These are phyloP conservation scores for Bhutanitis thaidina DNA, from an alignment of 2,888 invertebrate genomes.

Conservation along the genomic window DNA sequence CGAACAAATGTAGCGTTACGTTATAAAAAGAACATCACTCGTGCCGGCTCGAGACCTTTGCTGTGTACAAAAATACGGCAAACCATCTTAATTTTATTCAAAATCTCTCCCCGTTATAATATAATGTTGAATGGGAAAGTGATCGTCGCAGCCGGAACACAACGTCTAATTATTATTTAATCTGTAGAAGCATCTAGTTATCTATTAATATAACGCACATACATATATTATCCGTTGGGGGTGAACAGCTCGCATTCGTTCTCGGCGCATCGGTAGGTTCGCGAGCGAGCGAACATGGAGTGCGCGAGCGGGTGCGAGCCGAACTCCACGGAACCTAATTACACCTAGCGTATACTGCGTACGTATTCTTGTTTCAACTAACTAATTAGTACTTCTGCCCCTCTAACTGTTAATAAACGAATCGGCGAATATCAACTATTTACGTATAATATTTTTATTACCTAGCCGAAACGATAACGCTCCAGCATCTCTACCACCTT, in stretches of 20 bases:
- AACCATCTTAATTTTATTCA: conserved; percentile 45
- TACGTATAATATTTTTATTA: conserved; percentile 67
- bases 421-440: conserved; percentile 59
- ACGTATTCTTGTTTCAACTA: conserved; percentile 69
- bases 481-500: conserved; percentile 74
- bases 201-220: conserved; percentile 64
- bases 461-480: conserved; percentile 72
- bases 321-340: conserved; percentile 32
- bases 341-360: conserved; percentile 77
- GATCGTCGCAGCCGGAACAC: conserved; percentile 50
- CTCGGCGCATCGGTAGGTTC: background rate
- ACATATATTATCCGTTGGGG: conserved; percentile 42
- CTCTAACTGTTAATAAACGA: conserved; percentile 47
- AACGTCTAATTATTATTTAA: conserved; percentile 50
- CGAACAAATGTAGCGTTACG: conserved; percentile 15
- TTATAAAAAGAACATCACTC: conserved; percentile 23
- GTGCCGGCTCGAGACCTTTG: conserved; percentile 25
- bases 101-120: conserved; percentile 31
- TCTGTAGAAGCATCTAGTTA: conserved; percentile 67
- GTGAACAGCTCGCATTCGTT: conserved; percentile 23
- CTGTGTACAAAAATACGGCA: conserved; percentile 68
- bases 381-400: conserved; percentile 60
- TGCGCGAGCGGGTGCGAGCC: background rate
- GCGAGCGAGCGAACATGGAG: background rate
- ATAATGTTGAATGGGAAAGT: conserved; percentile 43